Conservation (phyloP, 2,797 vertebrate genomes). For the Phataginus tricuspis region DNA sequence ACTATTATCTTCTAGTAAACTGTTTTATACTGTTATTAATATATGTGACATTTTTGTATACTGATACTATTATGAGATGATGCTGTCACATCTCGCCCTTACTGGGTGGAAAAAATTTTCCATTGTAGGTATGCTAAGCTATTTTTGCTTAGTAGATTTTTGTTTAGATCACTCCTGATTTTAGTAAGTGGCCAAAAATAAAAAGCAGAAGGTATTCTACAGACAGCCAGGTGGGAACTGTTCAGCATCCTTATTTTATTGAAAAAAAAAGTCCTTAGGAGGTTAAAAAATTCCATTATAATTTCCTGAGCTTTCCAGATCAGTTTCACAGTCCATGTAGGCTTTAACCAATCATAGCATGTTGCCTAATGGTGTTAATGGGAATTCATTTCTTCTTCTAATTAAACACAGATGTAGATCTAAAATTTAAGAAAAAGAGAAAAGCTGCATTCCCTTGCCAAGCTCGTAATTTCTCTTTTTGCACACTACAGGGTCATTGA, state of each 20-base stretch:
- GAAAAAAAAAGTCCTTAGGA: slow-evolving; percentile 62
- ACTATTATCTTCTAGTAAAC: slow-evolving; percentile 67
- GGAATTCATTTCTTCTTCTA: slow-evolving; percentile 85
- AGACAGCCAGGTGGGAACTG: neutral
- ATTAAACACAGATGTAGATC: slow-evolving; percentile 87
- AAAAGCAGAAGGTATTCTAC: neutral
- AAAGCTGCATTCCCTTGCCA: slow-evolving; percentile 85
- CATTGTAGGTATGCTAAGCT: neutral
- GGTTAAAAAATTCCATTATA: slow-evolving; percentile 34
- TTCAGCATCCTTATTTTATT: slow-evolving; percentile 25
- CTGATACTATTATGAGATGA: neutral
- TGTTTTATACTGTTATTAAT: slow-evolving; percentile 69
- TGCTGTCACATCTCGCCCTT: neutral
- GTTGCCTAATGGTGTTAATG: slow-evolving; percentile 82
- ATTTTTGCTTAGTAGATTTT: neutral
- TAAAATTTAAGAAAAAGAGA: slow-evolving; percentile 85
- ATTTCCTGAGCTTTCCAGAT: slow-evolving; percentile 70
- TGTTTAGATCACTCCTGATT: neutral
- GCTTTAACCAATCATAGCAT: slow-evolving; percentile 80
- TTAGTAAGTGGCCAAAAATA: neutral
- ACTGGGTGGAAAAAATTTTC: neutral
- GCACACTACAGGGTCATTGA: slow-evolving; percentile 81
- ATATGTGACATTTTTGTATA: slow-evolving; percentile 60
- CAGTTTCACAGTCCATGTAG: slow-evolving; percentile 75
- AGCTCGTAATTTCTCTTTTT: slow-evolving; percentile 82